Conservation (phyloP, 1,140 invertebrate species). For the Babylonia areolata region DNA sequence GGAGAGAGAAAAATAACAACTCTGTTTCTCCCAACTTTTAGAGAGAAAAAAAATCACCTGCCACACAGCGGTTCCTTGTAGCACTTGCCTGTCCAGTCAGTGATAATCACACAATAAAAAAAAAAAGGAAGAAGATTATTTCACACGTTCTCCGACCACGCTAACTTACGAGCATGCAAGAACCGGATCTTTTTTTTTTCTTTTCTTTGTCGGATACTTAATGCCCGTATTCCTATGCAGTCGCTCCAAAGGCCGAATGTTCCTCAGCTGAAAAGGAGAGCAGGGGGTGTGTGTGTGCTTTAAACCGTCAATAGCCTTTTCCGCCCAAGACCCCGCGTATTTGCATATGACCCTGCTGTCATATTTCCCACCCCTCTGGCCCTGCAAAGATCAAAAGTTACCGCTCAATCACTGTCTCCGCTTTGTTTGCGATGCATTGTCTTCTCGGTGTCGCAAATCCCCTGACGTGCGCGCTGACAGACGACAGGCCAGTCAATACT, state of each 20-base stretch:
- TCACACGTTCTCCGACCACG: too few relatives aligned
- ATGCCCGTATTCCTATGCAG: neutral
- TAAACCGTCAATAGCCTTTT: neutral
- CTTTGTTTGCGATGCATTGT: neutral
- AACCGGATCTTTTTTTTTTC: too few relatives aligned
- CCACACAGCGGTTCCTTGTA: neutral
- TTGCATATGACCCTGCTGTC: conserved; percentile 9
- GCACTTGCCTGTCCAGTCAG: neutral
- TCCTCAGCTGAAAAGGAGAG: neutral
- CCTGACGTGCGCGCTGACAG: neutral
- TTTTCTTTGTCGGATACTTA: neutral
- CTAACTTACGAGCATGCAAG: too few relatives aligned
- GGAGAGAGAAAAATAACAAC: too few relatives aligned
- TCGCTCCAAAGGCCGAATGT: too few relatives aligned
- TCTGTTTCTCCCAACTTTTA: neutral
- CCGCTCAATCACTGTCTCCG: neutral
- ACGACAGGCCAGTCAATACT: neutral
- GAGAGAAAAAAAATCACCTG: neutral
- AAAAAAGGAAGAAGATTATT: too few relatives aligned
- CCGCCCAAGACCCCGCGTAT: neutral
- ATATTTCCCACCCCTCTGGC: neutral
- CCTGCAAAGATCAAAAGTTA: neutral
- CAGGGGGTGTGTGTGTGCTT: too few relatives aligned
- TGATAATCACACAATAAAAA: neutral
- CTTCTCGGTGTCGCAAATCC: neutral